Evolutionary conservation across 2,113 vertebrate genomes (phyloP).

Genomic region (Eidolon helvum): DNA sequence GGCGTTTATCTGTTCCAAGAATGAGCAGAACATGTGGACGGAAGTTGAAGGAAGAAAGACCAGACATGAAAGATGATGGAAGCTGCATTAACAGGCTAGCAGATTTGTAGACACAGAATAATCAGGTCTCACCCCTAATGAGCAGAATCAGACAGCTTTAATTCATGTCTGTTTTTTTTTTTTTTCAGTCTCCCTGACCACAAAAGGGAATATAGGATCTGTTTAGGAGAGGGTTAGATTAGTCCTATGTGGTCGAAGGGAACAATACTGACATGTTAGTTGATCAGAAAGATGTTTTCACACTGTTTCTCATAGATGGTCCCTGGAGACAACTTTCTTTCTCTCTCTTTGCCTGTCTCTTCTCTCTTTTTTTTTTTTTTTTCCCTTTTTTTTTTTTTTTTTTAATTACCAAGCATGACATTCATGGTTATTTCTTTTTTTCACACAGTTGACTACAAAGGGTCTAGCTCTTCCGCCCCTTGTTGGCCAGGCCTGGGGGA

Average conservation of each 20-base stretch:
- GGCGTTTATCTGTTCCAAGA: neutral
- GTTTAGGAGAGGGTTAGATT: conserved; percentile 66
- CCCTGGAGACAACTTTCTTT: conserved; percentile 68
- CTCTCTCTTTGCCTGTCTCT: conserved; percentile 29
- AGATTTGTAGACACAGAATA: neutral
- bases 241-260: conserved; percentile 7
- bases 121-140: conserved; percentile 17
- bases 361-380: conserved; percentile 31
- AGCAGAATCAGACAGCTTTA: conserved; percentile 24
- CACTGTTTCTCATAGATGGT: conserved; percentile 52
- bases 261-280: conserved; percentile 68
- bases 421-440: conserved; percentile 66
- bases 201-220: conserved; percentile 44
- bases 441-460: conserved; percentile 78
- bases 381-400: conserved; percentile 50
- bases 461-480: conserved; percentile 79
- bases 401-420: conserved; percentile 73
- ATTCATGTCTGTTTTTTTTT: conserved; percentile 59
- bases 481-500: conserved; percentile 79
- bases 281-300: conserved; percentile 81
- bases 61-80: neutral
- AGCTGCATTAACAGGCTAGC: conserved; percentile 59
- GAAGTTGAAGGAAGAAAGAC: neutral
- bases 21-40: neutral
- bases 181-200: neutral